Percentiles rank a stretch among this genome's conserved stretches.
Conservation (phyloP, 2,113 vertebrate species). For the Caranx ignobilis region DNA sequence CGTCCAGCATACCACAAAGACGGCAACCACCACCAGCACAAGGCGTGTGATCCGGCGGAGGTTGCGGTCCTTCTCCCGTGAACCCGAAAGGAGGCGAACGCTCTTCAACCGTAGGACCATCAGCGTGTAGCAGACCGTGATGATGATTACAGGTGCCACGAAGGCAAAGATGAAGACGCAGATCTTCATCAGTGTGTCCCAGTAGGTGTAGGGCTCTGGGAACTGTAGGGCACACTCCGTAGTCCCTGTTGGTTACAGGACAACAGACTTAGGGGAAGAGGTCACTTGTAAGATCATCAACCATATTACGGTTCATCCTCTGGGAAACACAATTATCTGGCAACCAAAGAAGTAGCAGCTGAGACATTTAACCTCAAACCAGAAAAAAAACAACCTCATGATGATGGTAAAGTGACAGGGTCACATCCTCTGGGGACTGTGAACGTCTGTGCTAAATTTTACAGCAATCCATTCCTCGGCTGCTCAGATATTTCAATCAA, state of each 20-base stretch:
- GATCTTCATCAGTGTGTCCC: slow-evolving; percentile 98
- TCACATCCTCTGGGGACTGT: neutral
- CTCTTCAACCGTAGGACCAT: slow-evolving; percentile 96
- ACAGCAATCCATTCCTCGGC: neutral
- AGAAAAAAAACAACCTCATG: neutral
- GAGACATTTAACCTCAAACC: neutral
- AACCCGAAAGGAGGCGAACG: slow-evolving; percentile 93
- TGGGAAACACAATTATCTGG: neutral
- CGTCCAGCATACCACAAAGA: slow-evolving; percentile 94
- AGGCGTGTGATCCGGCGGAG: slow-evolving; percentile 94
- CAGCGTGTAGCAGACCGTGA: slow-evolving; percentile 93
- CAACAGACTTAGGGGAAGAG: neutral
- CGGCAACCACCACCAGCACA: slow-evolving; percentile 95
- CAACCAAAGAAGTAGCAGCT: neutral
- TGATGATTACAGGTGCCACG: slow-evolving; percentile 93
- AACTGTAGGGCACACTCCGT: slow-evolving; percentile 97
- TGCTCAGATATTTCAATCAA: slow-evolving; percentile 1
- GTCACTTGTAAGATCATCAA: neutral
- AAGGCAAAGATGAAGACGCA: slow-evolving; percentile 97
- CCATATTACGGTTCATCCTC: neutral
- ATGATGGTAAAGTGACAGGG: neutral
- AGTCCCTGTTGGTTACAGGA: slow-evolving; percentile 73
- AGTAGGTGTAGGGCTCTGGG: slow-evolving; percentile 94
- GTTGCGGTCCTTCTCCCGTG: slow-evolving; percentile 95
- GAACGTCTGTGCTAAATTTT: neutral